phyloP scores from a whole-genome alignment of 1,140 invertebrate species.

The Gryon sp. region DNA sequence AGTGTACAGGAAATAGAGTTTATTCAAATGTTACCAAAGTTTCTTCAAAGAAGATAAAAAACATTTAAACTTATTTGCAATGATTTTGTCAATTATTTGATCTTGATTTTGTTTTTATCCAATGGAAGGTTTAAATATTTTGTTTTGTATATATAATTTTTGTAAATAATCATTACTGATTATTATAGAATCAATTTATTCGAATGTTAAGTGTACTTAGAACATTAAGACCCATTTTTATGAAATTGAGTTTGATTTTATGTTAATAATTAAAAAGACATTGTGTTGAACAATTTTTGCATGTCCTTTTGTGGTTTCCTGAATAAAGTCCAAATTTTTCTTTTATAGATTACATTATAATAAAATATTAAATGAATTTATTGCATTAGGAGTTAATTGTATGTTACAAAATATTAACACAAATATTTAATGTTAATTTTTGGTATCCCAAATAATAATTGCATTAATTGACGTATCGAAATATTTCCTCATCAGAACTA shows the following conservation, averaged over 20 bases:
- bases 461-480: no score
- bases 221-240: neutral
- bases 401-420: no score
- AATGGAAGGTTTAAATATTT: neutral
- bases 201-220: neutral
- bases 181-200: neutral
- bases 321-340: no score
- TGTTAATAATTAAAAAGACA: neutral
- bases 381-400: no score
- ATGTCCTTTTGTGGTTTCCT: no score
- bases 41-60: neutral
- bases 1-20: constrained; percentile 21
- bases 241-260: neutral
- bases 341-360: no score
- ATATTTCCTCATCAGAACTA: no score
- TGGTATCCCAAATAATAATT: no score
- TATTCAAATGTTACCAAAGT: constrained; percentile 1
- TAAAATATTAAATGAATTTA: no score
- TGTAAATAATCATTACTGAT: neutral
- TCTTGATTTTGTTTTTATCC: no score
- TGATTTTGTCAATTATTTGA: neutral
- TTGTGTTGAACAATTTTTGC: neutral
- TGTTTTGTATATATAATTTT: neutral
- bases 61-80: neutral
- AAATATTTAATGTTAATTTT: no score